Evolutionary conservation across 2,113 vertebrate species (phyloP), one percentile per base, ranked within the genome.

Genomic region (Oxyruncus cristatus): DNA sequence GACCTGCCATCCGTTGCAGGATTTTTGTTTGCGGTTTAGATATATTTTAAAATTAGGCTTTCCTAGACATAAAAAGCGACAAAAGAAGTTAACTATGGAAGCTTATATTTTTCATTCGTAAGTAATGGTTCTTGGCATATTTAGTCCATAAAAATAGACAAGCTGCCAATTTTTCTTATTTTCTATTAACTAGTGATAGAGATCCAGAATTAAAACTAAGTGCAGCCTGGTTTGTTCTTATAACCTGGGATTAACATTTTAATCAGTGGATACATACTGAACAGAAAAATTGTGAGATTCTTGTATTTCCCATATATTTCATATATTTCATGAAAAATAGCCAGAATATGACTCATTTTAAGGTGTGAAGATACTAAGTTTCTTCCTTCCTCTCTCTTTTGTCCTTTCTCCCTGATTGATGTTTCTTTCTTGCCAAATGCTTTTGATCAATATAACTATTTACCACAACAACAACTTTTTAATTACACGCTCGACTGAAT

Each of bases 401-500:
- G 20, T 80, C 8, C 72, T 91, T 95, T 77, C 71, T 88, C 65
- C 50, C 39, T 80, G 76, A 93, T 96, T 95, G 88, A 49, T 92
- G 95, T 89, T 96, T 97, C 92, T 97, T 96, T 88, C 96, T 98
- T 93, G 91, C 72, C 93, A 97, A 97, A 93, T 81, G 84, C 39
- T 83, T 95, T 90, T 76, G 90, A 74, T 93, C 94, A 91, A 84
- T 90, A 33, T 44, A 92, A 27, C 63, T 94, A 82, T 85, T 94
- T 93, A 92, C 70, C 78, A 95, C 50, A 67, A 97, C 84, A 84
- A 96, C 97, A 98, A 96, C 95, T 98, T 98, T 99, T 98, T 97
- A 98, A 98, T 98, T 98, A 97, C 98, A 97, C 88, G 97, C 98
- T 98, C 98, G 98, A 96, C 97, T 98, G 97, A 91, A 89, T 97